Evolutionary conservation across 1,140 invertebrate species (phyloP).

Genomic region (Pseudachorutes palmiensis): DNA sequence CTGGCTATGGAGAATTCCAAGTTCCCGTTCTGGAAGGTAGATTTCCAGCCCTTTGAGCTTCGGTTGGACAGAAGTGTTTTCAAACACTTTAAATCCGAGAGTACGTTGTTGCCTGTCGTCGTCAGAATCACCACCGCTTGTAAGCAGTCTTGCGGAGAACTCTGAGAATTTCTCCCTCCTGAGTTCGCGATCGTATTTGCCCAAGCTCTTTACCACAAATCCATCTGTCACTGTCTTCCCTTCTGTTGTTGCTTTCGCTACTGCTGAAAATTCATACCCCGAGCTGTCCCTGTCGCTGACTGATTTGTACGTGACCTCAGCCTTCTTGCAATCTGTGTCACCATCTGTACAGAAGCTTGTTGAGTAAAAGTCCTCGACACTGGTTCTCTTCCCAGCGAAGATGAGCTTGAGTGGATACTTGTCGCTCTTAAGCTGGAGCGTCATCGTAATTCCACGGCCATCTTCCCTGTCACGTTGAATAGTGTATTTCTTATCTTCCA

Average conservation of each 20-base stretch:
- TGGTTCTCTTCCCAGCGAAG: slow-evolving; percentile 23
- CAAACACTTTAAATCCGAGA: slow-evolving; percentile 28
- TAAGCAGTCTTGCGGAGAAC: not conserved
- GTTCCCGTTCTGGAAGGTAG: slow-evolving; percentile 21
- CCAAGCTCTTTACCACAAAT: slow-evolving; percentile 15
- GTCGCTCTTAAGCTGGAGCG: slow-evolving; percentile 4
- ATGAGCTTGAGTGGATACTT: slow-evolving; percentile 20
- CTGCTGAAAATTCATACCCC: slow-evolving; percentile 20
- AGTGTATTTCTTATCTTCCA: slow-evolving; percentile 19
- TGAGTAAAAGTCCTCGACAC: slow-evolving; percentile 22
- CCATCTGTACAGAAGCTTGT: slow-evolving; percentile 20
- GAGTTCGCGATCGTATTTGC: not conserved
- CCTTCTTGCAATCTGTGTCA: slow-evolving; percentile 18
- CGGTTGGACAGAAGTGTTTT: not conserved
- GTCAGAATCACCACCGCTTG: not conserved
- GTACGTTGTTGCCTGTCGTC: slow-evolving; percentile 22
- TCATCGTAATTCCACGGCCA: slow-evolving; percentile 17
- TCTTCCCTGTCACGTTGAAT: slow-evolving; percentile 24
- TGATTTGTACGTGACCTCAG: slow-evolving; percentile 11
- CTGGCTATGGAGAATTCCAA: slow-evolving; percentile 5
- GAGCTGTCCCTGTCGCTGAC: slow-evolving; percentile 11
- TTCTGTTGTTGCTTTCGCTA: not conserved
- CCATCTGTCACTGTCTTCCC: slow-evolving; percentile 13
- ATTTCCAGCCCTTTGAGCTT: slow-evolving; percentile 25
- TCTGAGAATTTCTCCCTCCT: not conserved